These are phyloP conservation scores for Drosophila sproati DNA, from an alignment of 1,140 invertebrate genomes.

Conservation along the genomic window DNA sequence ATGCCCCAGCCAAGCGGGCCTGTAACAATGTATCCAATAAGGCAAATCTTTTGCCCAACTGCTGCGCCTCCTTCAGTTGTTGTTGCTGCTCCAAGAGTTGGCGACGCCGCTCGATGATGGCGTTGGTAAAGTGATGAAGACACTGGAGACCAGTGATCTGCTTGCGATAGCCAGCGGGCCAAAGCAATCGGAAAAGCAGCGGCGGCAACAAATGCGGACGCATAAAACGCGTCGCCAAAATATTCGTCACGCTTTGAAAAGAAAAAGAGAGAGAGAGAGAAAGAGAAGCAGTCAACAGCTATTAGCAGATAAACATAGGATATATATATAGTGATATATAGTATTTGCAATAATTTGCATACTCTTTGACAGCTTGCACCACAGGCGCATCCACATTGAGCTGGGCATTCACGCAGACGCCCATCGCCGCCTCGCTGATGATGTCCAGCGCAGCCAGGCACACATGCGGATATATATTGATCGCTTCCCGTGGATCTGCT, in stretches of 20 bases:
- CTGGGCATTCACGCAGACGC: constrained; percentile 90
- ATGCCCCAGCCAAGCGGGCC: constrained; percentile 84
- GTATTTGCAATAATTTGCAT: constrained; percentile 83
- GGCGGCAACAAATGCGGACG: constrained; percentile 70
- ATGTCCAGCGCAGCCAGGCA: constrained; percentile 65
- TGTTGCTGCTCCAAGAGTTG: constrained; percentile 19
- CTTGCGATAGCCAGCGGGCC: constrained; percentile 65
- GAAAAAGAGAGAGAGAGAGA: background rate
- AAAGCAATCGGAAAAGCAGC: constrained; percentile 55
- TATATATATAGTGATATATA: too few relatives aligned
- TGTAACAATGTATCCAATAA: constrained; percentile 90
- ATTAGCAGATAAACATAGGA: background rate
- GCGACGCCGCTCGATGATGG: constrained; percentile 64
- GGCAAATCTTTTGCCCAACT: constrained; percentile 51
- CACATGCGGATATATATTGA: constrained; percentile 58
- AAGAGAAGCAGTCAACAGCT: background rate
- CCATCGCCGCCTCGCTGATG: constrained; percentile 92
- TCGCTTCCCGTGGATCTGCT: constrained; percentile 15
- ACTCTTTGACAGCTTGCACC: constrained; percentile 89
- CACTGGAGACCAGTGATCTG: constrained; percentile 60
- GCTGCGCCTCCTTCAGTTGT: background rate
- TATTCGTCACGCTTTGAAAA: constrained; percentile 61
- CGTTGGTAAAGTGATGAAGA: constrained; percentile 72
- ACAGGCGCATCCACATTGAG: constrained; percentile 89
- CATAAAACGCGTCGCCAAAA: constrained; percentile 61